A percentile compares a stretch with the other conserved stretches of the same genome.
Evolutionary conservation across 1,140 invertebrate species (phyloP).

Genomic region (Anagrus nilaparvatae): DNA sequence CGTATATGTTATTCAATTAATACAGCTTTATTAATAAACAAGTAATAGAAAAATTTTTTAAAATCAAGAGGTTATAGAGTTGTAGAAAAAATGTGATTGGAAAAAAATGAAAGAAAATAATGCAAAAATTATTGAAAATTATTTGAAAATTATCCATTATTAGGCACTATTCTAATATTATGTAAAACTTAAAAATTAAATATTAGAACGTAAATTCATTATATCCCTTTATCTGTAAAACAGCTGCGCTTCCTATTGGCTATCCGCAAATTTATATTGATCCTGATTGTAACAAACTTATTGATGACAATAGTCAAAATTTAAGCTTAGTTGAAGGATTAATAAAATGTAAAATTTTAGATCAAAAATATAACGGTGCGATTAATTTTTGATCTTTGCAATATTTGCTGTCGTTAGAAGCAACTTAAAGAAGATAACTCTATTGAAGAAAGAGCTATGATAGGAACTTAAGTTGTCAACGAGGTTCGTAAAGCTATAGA

Average conservation of each 20-base stretch:
- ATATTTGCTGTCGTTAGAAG: conserved; percentile 16
- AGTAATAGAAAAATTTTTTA: not conserved
- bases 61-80: not conserved
- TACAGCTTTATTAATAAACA: not conserved
- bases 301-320: conserved; percentile 4
- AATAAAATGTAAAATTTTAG: conserved; percentile 24
- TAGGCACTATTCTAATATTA: conserved; percentile 18
- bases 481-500: conserved; percentile 32
- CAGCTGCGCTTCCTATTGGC: conserved; percentile 26
- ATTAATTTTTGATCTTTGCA: conserved; percentile 28
- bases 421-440: not conserved
- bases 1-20: not conserved
- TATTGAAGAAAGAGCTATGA: conserved; percentile 24
- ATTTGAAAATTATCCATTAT: not conserved
- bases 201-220: conserved; percentile 30
- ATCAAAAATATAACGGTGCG: conserved; percentile 20
- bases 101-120: not conserved
- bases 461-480: conserved; percentile 31
- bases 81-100: not conserved
- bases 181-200: conserved; percentile 22
- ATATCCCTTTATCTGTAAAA: conserved; percentile 26
- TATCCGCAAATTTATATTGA: conserved; percentile 28
- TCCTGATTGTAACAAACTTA: conserved; percentile 6
- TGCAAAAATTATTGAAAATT: not conserved
- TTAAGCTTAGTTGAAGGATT: conserved; percentile 17